Conservation (phyloP, 1,140 invertebrate species). For the Cardiocondyla obscurior region DNA sequence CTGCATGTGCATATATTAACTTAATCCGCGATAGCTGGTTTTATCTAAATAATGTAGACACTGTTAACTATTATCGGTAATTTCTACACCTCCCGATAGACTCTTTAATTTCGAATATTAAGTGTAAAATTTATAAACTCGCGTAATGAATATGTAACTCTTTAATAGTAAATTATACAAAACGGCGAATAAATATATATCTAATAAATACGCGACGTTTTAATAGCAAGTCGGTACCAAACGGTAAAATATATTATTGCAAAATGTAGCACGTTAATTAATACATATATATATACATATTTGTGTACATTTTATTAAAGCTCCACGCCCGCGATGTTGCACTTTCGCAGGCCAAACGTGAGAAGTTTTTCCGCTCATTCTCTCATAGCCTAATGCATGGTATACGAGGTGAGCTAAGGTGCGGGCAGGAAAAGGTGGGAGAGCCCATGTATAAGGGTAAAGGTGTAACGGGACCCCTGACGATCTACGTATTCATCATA, state of each 20-base stretch:
- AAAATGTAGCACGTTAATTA: neutral
- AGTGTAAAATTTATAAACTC: neutral
- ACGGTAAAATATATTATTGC: neutral
- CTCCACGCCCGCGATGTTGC: neutral
- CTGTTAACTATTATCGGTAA: constrained; percentile 7
- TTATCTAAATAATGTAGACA: constrained; percentile 12
- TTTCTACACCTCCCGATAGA: neutral
- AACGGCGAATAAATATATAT: neutral
- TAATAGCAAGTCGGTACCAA: neutral
- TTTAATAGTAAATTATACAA: neutral
- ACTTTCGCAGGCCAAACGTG: constrained; percentile 10
- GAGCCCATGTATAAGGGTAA: constrained; percentile 65
- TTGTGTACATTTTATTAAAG: neutral
- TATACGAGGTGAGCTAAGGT: constrained; percentile 57
- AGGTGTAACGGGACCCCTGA: constrained; percentile 73
- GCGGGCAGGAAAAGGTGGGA: constrained; percentile 39
- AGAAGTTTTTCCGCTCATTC: constrained; percentile 49
- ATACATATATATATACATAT: neutral
- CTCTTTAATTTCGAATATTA: constrained; percentile 4
- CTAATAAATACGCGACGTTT: neutral
- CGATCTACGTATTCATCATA: constrained; percentile 76
- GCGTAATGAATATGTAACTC: neutral
- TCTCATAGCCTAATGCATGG: constrained; percentile 58
- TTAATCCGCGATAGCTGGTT: neutral
- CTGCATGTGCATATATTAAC: neutral